phyloP scores from a whole-genome alignment of 1,140 invertebrate genomes.

The Drosophila sp. region DNA sequence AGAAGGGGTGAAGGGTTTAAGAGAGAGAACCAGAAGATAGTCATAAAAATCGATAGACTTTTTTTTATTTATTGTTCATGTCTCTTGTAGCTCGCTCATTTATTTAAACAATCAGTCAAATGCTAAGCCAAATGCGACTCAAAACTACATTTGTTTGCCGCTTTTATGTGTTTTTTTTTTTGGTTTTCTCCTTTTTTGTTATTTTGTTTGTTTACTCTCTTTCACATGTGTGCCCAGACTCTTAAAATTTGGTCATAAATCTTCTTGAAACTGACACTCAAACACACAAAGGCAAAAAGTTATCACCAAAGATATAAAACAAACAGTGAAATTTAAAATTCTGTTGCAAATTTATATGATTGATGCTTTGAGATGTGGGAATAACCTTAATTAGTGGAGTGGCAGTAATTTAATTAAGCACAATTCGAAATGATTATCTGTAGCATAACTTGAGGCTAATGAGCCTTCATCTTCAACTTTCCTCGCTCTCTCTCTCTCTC shows the following conservation, averaged over 20 bases:
- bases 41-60: slow-evolving; percentile 57
- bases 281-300: slow-evolving; percentile 4
- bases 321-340: slow-evolving; percentile 51
- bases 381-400: slow-evolving; percentile 65
- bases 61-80: slow-evolving; percentile 17
- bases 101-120: slow-evolving; percentile 64
- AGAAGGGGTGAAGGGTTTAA: not conserved
- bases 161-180: slow-evolving; percentile 11
- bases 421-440: slow-evolving; percentile 58
- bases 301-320: not conserved
- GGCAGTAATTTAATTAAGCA: slow-evolving; percentile 74
- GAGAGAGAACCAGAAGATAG: not conserved
- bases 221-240: slow-evolving; percentile 52
- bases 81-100: slow-evolving; percentile 29
- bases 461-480: slow-evolving; percentile 38
- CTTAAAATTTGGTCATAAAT: slow-evolving; percentile 64
- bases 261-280: slow-evolving; percentile 55
- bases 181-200: slow-evolving; percentile 5
- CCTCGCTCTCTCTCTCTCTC: slow-evolving; percentile 5
- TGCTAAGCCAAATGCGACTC: slow-evolving; percentile 49
- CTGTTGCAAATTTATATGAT: slow-evolving; percentile 26
- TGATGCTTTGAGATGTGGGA: not conserved
- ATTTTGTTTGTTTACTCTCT: slow-evolving; percentile 27
- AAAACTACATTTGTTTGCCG: slow-evolving; percentile 61
- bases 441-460: slow-evolving; percentile 58